Evolutionary conservation across 2,888 invertebrate species (phyloP).

Genomic region (Drosophila vallismaia): DNA sequence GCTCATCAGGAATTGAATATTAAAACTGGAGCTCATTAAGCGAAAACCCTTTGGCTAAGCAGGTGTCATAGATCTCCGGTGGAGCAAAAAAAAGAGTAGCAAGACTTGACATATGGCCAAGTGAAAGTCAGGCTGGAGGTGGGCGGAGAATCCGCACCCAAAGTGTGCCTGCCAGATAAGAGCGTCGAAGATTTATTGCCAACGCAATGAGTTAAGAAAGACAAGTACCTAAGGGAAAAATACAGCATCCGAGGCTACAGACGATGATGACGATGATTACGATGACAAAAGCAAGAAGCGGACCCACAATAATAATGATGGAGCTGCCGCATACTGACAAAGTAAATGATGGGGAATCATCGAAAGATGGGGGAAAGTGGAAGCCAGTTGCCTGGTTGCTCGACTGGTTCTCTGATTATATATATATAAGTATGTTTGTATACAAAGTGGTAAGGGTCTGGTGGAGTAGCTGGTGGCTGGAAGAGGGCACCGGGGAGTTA

Average conservation of each 20-base stretch:
- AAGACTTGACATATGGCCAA: constrained; percentile 27
- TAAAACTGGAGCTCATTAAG: constrained; percentile 55
- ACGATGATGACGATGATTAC: constrained; percentile 49
- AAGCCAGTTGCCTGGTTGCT: constrained; percentile 45
- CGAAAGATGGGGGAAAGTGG: constrained; percentile 21
- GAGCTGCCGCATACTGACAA: constrained; percentile 79
- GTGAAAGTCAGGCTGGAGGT: constrained; percentile 28
- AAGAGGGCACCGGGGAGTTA: constrained; percentile 43
- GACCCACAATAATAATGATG: constrained; percentile 76
- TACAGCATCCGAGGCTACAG: constrained; percentile 45
- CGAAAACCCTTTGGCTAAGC: constrained; percentile 55
- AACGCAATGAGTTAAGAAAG: constrained; percentile 83
- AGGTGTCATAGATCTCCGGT: constrained; percentile 62
- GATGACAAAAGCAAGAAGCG: constrained; percentile 54
- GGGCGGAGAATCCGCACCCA: constrained; percentile 19
- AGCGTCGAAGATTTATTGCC: constrained; percentile 82
- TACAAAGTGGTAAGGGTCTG: constrained; percentile 15
- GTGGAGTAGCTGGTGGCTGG: not conserved
- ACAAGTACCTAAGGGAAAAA: constrained; percentile 78
- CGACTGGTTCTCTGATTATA: constrained; percentile 60
- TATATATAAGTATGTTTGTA: constrained; percentile 25
- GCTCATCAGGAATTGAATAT: constrained; percentile 61
- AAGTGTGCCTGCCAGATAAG: constrained; percentile 73
- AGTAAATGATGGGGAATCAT: constrained; percentile 78
- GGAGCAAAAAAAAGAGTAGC: not conserved